Evolutionary conservation across 2,888 invertebrate species (phyloP), one percentile per base, ranked within the genome.

Genomic region (Drosophila borborema): DNA sequence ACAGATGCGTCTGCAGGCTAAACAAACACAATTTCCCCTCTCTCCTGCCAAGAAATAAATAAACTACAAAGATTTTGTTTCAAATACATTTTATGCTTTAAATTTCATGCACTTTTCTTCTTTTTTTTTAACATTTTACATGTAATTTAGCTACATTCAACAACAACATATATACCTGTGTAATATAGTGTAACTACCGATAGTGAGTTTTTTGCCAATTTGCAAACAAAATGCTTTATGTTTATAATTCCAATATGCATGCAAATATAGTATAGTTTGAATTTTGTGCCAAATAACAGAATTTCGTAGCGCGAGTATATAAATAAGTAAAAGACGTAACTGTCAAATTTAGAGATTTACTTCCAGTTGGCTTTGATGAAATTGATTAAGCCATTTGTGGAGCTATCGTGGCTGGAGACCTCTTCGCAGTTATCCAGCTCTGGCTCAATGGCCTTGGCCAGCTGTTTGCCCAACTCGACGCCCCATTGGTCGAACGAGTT

Each of bases 401-500:
- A 99, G 34, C 95, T 95, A 93, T 99, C 99, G 92, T 99, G 99
- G 48, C 95, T 95, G 14, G 89, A 74, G 41, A 97, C 95, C 0
- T 95, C 95, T 46, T 94, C 94, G 31, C 94, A 93, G 88, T 95
- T 95, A 72, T 95, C 94, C 53, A 99, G 94, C 92, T 99, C 99
- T 0, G 98, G 98, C 92, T 99, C 98, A 82, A 99, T 99, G n/a
- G 97, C 97, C 94, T 99, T 99, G 1, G 99, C 99, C 84, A 99
- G 94, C 92, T 99, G 98, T 93, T 99, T 99, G 61, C 99, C 99
- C 82, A 99, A 95, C 93, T 99, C 99, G 60, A 99, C 99, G 41
- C 99, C 99, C 99, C 99, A 99, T 92, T 99, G 99, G 94, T 99
- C 99, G 93, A 97, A 99, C 0, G 99, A 99, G 93, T 99, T 99